Conservation (phyloP, 2,888 invertebrate species). For the Chloroclystis v-ata region DNA sequence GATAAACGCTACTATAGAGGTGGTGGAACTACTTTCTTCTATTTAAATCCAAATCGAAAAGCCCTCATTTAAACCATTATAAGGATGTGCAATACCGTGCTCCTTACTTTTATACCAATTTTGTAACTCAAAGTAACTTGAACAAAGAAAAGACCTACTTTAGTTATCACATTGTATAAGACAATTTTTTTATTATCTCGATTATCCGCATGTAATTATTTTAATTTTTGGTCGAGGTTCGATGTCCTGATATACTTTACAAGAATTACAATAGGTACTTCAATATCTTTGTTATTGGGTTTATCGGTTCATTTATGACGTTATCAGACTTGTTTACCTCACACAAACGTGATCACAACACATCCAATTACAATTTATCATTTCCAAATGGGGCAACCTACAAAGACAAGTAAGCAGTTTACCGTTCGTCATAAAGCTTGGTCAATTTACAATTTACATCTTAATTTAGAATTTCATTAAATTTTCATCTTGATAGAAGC, state of each 20-base stretch:
- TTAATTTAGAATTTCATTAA: conserved; percentile 61
- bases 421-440: not conserved
- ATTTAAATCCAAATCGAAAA: no score
- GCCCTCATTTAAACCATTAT: not conserved
- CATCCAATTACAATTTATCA: conserved; percentile 15
- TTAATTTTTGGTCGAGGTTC: not conserved
- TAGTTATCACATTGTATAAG: conserved; percentile 1
- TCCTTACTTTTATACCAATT: not conserved
- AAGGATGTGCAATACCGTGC: conserved; percentile 3
- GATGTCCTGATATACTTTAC: not conserved
- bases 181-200: no score
- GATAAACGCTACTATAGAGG: no score
- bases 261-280: not conserved
- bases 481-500: conserved; percentile 66
- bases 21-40: no score
- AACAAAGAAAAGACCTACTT: not conserved
- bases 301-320: not conserved
- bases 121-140: not conserved
- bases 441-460: conserved; percentile 9
- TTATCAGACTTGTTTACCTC: conserved; percentile 12
- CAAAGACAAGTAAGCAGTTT: not conserved
- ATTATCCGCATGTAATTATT: not conserved
- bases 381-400: not conserved
- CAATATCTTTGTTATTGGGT: not conserved
- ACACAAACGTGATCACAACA: conserved; percentile 1